A percentile compares a stretch with the other conserved stretches of the same genome.
phyloP scores from a whole-genome alignment of 2,113 vertebrate species.

The Sardina pilchardus region DNA sequence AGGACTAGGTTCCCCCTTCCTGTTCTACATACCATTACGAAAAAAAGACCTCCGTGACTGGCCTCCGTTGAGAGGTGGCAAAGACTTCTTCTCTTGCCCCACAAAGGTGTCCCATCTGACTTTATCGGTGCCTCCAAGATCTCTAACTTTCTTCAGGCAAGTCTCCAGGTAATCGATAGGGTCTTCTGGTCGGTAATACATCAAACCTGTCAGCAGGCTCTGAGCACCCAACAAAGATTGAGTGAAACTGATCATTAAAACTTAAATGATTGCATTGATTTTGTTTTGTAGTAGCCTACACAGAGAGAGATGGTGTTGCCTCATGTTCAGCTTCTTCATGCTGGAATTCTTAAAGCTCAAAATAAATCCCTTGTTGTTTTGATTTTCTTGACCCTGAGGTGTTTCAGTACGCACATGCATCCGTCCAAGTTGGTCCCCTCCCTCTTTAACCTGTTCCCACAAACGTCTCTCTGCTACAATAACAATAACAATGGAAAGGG shows the following conservation, averaged over 20 bases:
- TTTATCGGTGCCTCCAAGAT: slow-evolving; percentile 90
- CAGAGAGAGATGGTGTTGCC: neutral
- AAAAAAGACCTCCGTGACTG: slow-evolving; percentile 90
- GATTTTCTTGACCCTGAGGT: neutral
- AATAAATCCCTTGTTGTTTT: neutral
- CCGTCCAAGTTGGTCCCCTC: neutral
- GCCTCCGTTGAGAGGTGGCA: slow-evolving; percentile 92
- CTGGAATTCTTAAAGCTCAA: neutral
- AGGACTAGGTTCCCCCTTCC: neutral
- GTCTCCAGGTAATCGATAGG: slow-evolving; percentile 93
- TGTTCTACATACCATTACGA: slow-evolving; percentile 85
- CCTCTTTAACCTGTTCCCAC: neutral
- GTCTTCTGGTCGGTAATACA: slow-evolving; percentile 94
- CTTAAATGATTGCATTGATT: neutral
- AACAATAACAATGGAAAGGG: neutral
- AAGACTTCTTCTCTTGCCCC: slow-evolving; percentile 90
- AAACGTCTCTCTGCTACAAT: neutral
- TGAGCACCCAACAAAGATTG: slow-evolving; percentile 60
- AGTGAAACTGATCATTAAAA: neutral
- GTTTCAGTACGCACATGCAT: neutral
- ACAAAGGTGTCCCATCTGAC: slow-evolving; percentile 98
- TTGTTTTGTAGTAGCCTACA: neutral
- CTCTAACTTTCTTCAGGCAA: slow-evolving; percentile 90
- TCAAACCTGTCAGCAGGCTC: slow-evolving; percentile 96
- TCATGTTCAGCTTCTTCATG: neutral